Evolutionary conservation across 2,113 vertebrate genomes (phyloP).

Genomic region (Labeo catla): DNA sequence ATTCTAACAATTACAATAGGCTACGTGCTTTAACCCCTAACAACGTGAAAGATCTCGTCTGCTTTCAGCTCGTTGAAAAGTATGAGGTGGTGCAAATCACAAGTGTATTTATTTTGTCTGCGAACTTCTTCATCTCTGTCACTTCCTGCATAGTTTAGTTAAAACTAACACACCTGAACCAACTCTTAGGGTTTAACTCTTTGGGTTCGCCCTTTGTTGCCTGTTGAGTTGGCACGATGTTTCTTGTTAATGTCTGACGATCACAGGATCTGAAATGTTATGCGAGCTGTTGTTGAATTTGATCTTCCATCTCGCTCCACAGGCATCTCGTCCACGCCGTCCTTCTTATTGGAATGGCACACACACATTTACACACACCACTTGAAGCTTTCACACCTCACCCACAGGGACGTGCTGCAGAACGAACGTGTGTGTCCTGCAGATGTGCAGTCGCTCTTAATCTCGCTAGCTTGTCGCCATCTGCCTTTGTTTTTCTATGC

Average conservation of each 20-base stretch:
- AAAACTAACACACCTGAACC: background rate
- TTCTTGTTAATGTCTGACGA: background rate
- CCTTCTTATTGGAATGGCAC: background rate
- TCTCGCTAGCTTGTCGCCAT: conserved; percentile 47
- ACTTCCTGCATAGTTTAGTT: background rate
- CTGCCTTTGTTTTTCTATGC: conserved; percentile 56
- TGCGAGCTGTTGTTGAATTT: conserved; percentile 31
- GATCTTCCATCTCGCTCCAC: conserved; percentile 18
- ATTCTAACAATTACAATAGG: no score
- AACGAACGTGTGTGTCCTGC: conserved; percentile 31
- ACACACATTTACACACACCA: conserved; percentile 24
- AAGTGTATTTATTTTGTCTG: background rate
- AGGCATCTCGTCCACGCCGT: conserved; percentile 16
- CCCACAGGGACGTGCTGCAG: conserved; percentile 16
- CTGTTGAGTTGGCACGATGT: conserved; percentile 22
- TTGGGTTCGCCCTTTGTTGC: background rate
- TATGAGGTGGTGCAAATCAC: background rate
- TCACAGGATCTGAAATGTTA: conserved; percentile 10
- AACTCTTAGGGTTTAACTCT: background rate
- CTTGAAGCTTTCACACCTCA: conserved; percentile 29
- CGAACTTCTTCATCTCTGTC: background rate
- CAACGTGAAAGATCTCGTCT: background rate
- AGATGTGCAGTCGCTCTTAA: conserved; percentile 58
- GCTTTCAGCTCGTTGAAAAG: background rate
- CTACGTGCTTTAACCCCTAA: no score